Conservation (phyloP, 2,888 invertebrate species). For the Harpagoxenus sublaevis region DNA sequence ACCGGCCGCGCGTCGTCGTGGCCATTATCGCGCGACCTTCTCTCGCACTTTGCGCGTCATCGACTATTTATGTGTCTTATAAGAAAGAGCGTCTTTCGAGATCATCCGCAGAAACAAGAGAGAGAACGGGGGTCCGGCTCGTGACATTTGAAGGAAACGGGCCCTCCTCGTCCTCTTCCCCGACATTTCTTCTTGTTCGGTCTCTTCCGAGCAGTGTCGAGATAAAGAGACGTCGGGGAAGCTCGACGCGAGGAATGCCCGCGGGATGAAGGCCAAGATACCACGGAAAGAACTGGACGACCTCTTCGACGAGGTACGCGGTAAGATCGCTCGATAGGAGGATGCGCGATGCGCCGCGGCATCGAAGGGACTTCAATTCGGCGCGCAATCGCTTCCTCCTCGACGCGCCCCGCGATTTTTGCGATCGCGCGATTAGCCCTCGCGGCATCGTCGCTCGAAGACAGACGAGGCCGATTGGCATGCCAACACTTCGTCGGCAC, state of each 20-base stretch:
- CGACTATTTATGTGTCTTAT: conserved; percentile 80
- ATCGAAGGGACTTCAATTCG: conserved; percentile 50
- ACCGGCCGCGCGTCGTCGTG: conserved; percentile 67
- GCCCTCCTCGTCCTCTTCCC: neutral
- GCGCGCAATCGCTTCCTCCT: conserved; percentile 42
- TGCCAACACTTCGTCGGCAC: conserved; percentile 48
- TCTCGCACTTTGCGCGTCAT: conserved; percentile 77
- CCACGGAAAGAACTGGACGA: conserved; percentile 83
- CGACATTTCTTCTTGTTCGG: conserved; percentile 21
- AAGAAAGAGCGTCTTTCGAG: conserved; percentile 59
- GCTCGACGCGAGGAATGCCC: conserved; percentile 75
- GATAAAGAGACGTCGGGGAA: conserved; percentile 64
- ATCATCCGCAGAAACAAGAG: conserved; percentile 16
- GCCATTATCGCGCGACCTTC: conserved; percentile 77
- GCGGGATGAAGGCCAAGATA: conserved; percentile 83
- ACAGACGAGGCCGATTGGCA: conserved; percentile 43
- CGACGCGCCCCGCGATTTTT: conserved; percentile 38
- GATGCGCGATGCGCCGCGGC: conserved; percentile 17
- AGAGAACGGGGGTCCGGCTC: conserved; percentile 14
- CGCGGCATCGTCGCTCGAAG: conserved; percentile 36
- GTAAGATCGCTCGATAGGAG: conserved; percentile 59
- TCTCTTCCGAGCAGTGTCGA: conserved; percentile 53
- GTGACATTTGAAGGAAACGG: conserved; percentile 52
- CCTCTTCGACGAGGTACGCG: conserved; percentile 84
- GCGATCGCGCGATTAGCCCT: conserved; percentile 46